Evolutionary conservation across 2,113 vertebrate genomes (phyloP).

Genomic region (Myotis davidii): DNA sequence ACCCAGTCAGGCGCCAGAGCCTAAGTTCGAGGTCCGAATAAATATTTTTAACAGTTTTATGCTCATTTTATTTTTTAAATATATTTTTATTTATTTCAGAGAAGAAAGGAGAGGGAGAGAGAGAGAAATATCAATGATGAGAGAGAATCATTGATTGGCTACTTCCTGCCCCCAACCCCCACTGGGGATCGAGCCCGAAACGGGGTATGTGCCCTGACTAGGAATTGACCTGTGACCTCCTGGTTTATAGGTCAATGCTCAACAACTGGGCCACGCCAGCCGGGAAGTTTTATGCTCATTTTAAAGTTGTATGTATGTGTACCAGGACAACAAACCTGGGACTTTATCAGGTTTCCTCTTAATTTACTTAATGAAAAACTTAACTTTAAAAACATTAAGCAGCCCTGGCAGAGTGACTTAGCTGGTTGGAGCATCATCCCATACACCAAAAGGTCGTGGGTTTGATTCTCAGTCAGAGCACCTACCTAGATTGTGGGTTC

Average conservation of each 20-base stretch:
- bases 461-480: background rate
- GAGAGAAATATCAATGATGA: no score
- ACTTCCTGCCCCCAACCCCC: no score
- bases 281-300: background rate
- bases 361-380: background rate
- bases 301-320: background rate
- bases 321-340: background rate
- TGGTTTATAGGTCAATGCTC: no score
- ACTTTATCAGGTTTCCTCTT: background rate
- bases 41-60: background rate
- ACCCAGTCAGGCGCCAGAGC: background rate
- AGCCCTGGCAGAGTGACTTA: background rate
- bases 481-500: background rate
- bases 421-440: background rate
- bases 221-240: no score
- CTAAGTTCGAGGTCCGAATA: background rate
- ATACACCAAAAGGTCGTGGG: background rate
- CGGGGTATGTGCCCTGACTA: no score
- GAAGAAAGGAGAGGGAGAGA: no score
- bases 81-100: no score
- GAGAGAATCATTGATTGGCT: no score
- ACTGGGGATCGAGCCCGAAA: no score
- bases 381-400: background rate
- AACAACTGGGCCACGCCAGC: no score
- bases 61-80: no score